A percentile compares a stretch with the other conserved stretches of the same genome.
These are phyloP conservation scores for Monarcha castaneiventris DNA, from an alignment of 2,113 vertebrate species.

Conservation along the genomic window DNA sequence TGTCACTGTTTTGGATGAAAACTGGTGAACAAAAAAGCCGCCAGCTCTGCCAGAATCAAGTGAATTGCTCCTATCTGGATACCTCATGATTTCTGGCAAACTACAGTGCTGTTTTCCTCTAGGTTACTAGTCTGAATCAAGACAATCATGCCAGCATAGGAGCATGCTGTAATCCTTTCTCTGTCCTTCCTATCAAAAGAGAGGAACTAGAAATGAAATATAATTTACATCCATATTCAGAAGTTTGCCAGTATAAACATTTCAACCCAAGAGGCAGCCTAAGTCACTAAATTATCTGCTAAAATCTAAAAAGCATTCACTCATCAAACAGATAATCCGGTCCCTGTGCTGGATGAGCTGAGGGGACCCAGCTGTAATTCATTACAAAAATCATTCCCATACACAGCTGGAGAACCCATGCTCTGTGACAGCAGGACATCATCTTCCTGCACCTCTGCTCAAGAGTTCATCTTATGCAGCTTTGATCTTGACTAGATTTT, in stretches of 20 bases:
- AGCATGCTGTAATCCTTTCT: not conserved
- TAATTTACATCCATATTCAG: not conserved
- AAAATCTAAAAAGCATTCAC: not conserved
- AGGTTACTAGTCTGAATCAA: not conserved
- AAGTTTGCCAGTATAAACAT: not conserved
- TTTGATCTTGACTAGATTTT: not conserved
- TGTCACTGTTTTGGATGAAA: not conserved
- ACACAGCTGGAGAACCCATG: not conserved
- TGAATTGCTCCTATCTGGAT: not conserved
- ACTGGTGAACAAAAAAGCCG: not conserved
- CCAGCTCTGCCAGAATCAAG: not conserved
- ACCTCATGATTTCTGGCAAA: not conserved
- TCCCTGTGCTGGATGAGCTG: not conserved
- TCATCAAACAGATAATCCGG: not conserved
- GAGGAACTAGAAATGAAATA: not conserved
- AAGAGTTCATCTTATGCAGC: not conserved
- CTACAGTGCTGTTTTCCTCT: not conserved
- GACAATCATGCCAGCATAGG: not conserved
- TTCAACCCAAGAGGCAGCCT: not conserved
- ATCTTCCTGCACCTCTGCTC: not conserved
- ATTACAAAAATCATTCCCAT: not conserved
- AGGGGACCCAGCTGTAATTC: not conserved
- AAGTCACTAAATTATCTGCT: not conserved
- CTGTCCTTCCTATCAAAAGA: not conserved
- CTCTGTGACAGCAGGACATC: not conserved